Evolutionary conservation across 2,797 vertebrate genomes (phyloP), one percentile per base, ranked within the genome.

Genomic region (Craterocephalus amniculus): DNA sequence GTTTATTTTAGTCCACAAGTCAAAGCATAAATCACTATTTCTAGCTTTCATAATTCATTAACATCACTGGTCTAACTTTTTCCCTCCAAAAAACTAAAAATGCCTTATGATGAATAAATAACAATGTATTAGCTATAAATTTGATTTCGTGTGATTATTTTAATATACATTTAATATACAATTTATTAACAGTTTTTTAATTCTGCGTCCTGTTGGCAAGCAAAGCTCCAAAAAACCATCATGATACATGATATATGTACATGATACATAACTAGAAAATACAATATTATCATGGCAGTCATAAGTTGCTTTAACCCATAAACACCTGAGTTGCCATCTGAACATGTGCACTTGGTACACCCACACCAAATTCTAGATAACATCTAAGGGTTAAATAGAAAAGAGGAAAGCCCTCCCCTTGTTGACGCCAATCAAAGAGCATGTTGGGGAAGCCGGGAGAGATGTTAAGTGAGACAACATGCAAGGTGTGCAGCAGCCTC

Each of bases 401-500:
- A 56, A 31, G 5, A 52, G 16, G 24, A 4, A 38, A 58, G 8
- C 59, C 76, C 61, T 60, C 35, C 70, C 69, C 76, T 55, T 57
- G 55, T 58, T 83, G 22, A 81, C 83, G 79, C 63, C 43, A 72
- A 69, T 51, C 58, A 70, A 63, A 76, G 70, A 71, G 71, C 29
- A 74, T 43, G 18, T 22, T 5, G 27, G 4, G 9, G 18, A 72
- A 80, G 61, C 59, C 57, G 67, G 45, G 62, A 49, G 70, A 74
- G 63, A 78, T 73, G 64, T 81, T 54, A 66, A 49, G 61, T 43
- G 78, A 83, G 86, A 85, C 78, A 58, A 72, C 52, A 62, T 79
- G 88, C 72, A 74, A 87, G 81, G 84, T 81, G 81, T 73, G 71
- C 34, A 61, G 74, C 56, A 32, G 51, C 57, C 67, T 63, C 56